Percentiles rank a stretch among this genome's conserved stretches.
Evolutionary conservation across 2,113 vertebrate genomes (phyloP).

Genomic region (Takifugu flavidus): DNA sequence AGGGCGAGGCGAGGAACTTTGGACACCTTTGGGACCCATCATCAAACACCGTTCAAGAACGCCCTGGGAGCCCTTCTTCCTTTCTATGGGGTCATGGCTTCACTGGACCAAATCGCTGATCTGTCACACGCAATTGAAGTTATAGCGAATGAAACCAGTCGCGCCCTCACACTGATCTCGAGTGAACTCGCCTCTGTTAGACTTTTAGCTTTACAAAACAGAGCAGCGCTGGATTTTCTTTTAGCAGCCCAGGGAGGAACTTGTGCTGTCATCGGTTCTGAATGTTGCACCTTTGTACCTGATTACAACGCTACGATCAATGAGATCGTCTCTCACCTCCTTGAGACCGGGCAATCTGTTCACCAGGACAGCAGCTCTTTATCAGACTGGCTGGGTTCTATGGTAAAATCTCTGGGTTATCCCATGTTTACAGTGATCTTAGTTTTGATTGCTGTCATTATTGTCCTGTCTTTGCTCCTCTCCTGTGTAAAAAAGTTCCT

Average conservation of each 20-base stretch:
- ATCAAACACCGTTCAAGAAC: constrained; percentile 44
- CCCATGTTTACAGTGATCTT: constrained; percentile 8
- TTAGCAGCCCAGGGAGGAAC: constrained; percentile 46
- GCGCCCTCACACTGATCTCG: constrained; percentile 38
- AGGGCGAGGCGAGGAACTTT: constrained; percentile 21
- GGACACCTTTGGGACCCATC: constrained; percentile 40
- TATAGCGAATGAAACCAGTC: constrained; percentile 31
- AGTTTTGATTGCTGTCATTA: constrained; percentile 15
- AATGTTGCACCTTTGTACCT: constrained; percentile 55
- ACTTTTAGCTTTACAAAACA: constrained; percentile 44
- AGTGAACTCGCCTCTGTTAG: constrained; percentile 43
- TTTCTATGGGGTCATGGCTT: constrained; percentile 46
- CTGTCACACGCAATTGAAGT: constrained; percentile 41
- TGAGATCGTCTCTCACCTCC: constrained; percentile 38
- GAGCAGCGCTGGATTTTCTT: constrained; percentile 52
- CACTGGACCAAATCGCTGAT: constrained; percentile 47
- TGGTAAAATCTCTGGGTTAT: constrained; percentile 12
- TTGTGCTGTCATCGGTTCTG: constrained; percentile 43
- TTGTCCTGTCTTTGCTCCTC: constrained; percentile 22
- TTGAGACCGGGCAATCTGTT: constrained; percentile 4
- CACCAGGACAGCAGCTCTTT: constrained; percentile 28
- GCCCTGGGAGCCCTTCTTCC: constrained; percentile 32
- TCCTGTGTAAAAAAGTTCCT: constrained; percentile 41
- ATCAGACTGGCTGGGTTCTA: constrained; percentile 22
- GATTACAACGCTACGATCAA: constrained; percentile 36